Conservation (phyloP, 2,797 vertebrate genomes). For the Ceryle rudis region DNA sequence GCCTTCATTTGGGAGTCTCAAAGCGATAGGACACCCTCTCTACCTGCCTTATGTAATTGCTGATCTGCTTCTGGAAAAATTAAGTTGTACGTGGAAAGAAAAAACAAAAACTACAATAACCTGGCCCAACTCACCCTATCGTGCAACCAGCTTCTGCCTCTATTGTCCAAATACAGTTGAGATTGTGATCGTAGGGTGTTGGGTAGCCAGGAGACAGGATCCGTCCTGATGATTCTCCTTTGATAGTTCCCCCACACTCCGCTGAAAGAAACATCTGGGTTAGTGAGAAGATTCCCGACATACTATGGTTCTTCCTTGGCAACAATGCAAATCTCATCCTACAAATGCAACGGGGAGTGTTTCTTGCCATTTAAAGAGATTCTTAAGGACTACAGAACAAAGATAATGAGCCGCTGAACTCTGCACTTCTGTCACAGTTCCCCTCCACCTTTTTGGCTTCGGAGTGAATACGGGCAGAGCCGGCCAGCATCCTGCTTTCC, state of each 20-base stretch:
- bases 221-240: slow-evolving; percentile 86
- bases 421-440: not conserved
- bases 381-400: not conserved
- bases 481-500: not conserved
- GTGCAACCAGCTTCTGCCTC: slow-evolving; percentile 95
- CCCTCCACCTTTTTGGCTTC: not conserved
- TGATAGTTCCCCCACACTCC: slow-evolving; percentile 92
- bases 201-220: slow-evolving; percentile 97
- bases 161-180: slow-evolving; percentile 96
- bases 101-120: not conserved
- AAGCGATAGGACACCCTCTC: not conserved
- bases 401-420: not conserved
- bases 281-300: not conserved
- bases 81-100: rapidly evolving
- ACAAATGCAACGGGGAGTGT: not conserved
- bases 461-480: not conserved
- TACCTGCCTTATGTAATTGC: rapidly evolving
- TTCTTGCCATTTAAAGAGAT: not conserved
- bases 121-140: slow-evolving; percentile 86
- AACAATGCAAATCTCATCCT: not conserved
- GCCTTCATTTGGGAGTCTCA: not conserved
- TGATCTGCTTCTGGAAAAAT: not conserved
- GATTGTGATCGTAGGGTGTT: slow-evolving; percentile 95
- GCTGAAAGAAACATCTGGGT: slow-evolving; percentile 80
- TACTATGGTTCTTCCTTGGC: not conserved